Conservation (phyloP, 2,113 vertebrate species). For the Leptobrachium leishanense region DNA sequence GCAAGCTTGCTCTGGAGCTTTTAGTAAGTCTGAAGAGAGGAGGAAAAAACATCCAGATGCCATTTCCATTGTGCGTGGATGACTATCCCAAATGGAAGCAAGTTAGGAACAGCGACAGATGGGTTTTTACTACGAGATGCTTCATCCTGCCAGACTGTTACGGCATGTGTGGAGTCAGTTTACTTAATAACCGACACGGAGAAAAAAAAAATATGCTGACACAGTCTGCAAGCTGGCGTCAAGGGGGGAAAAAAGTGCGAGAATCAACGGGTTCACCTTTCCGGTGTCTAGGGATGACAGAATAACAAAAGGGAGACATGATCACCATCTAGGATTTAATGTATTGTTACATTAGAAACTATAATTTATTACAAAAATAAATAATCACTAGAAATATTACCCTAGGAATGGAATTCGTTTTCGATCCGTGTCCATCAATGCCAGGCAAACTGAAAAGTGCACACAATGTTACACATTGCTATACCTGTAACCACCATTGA, state of each 20-base stretch:
- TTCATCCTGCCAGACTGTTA: conserved; percentile 32
- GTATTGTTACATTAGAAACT: no score
- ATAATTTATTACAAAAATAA: no score
- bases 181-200: conserved; percentile 24
- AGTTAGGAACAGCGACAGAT: conserved; percentile 19
- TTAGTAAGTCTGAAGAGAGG: no score
- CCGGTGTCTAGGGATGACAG: not conserved
- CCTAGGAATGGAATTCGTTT: no score
- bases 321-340: no score
- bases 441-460: no score
- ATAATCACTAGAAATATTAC: no score
- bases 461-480: no score
- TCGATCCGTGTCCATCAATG: no score
- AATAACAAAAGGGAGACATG: not conserved
- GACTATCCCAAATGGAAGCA: conserved; percentile 13
- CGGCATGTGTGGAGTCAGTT: conserved; percentile 20
- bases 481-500: no score
- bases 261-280: conserved; percentile 10
- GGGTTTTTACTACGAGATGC: conserved; percentile 24
- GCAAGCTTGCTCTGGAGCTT: no score
- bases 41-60: not conserved
- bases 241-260: conserved; percentile 2
- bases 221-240: not conserved
- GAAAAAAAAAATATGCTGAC: conserved; percentile 33
- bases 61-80: not conserved